Base-by-base conservation (phyloP, 53 echinoderm and acorn worm species). In the Antedon mediterranea region DNA sequence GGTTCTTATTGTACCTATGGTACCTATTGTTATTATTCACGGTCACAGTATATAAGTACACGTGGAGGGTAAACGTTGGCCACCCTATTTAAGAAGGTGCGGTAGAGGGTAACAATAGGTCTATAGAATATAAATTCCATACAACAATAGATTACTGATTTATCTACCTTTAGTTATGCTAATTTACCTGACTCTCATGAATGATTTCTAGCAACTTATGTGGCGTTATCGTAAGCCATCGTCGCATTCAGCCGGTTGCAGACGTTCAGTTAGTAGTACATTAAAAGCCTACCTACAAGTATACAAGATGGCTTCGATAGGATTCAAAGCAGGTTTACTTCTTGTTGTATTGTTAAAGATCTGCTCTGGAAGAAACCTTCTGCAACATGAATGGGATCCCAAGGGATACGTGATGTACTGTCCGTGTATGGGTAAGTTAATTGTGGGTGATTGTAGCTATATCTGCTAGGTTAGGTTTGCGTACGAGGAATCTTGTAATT, bases 381-480 rank as follows among this genome's bases (percentile, higher is more conserved):
- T 18, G 23, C 57, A 85, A 30, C 57, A 88, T 30, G 90, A 93
- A 34, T 93, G 93, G 93, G 90, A 93, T 28, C 84, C 90, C 30
- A 93, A 88, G 71, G 98, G 98, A 7, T 98, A 98, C 73, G 43
- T 98, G 0, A 32, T 93, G 3, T 98, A 98, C 76, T 98, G 98
- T 34, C 98, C 98, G 0, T 98, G 98, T 76, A 93, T 93, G 43
- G 98, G 98, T 98, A 90, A 83, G 87, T 72, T 27, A 37, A n/a
- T n/a, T n/a, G n/a, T n/a, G n/a, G n/a, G n/a, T n/a, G n/a, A n/a
- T n/a, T n/a, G n/a, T n/a, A n/a, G n/a, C n/a, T 31, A 30, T 29
- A 18, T 30, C 31, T 20, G 11, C 4, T 74, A 75, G 15, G 75
- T 74, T 74, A 75, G 15, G 75, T 74, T 41, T 13, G 41, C 30